Base-by-base conservation (phyloP, 2,113 vertebrate genomes). In the Eurystomus gularis region DNA sequence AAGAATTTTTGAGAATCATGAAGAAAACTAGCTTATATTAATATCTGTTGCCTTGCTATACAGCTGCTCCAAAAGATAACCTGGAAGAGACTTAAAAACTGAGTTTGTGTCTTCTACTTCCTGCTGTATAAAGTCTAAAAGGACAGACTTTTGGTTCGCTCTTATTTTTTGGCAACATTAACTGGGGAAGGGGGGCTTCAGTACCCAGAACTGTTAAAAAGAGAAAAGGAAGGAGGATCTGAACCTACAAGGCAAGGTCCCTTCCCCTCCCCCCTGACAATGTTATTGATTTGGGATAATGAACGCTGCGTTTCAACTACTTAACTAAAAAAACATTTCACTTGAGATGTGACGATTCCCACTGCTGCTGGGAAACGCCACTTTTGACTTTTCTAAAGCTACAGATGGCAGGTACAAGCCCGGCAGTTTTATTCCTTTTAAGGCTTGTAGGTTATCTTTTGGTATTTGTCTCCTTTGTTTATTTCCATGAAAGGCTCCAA, bases 1-100 rank as follows among this genome's bases (percentile, higher is more conserved):
- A 99, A 97, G 99, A 99, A 86, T 99, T 99, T 96, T 96, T 99
- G 93, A 98, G 98, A 96, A 99, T 99, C 89, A 99, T 99, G 99
- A 99, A 98, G 97, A 99, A 99, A 96, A 99, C 99, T 16, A 98
- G 98, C 84, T 97, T 99, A 54, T 99, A 99, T 97, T 99, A 97
- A 62, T 85, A 69, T 52, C 5, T 90, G 42, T 92, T 94, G 69
- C 61, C 58, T 90, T 90, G 83, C 48, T 88, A 8, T 55, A 82
- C 40, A 76, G 49, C 61, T 73, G 39, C 48, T 69, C 89, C 86
- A 93, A 96, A 96, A 96, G 91, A 80, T 93, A 72, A 96, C 87
- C 65, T 73, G 40, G 54, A 95, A 95, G 91, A 94, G 65, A 65
- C 55, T 88, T 95, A 84, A 87, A 92, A 77, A 84, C 73, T 69